Evolutionary conservation across 2,113 vertebrate species (phyloP), one percentile per base, ranked within the genome.

Genomic region (Hippocampus comes): DNA sequence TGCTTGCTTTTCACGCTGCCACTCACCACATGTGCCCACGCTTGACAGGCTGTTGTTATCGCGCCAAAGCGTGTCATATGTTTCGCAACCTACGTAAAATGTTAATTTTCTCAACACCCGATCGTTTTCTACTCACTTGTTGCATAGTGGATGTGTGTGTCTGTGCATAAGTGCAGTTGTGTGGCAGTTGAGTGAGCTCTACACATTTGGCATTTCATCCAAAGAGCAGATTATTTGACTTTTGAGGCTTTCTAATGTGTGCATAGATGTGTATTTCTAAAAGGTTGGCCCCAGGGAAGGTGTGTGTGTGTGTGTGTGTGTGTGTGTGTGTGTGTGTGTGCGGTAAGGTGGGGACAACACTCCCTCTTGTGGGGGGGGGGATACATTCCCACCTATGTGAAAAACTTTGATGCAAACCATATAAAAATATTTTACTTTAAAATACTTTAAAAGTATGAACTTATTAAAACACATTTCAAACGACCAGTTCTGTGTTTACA

Each of bases 41-140:
- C 42, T 48, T 66, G 64, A 48, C n/a, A 66, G 41, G 2, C 64
- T 27, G 23, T 66, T 48, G 48, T 66, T 66, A 66, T 66, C 42
- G 10, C 23, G 14, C 64, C 43, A 25, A 48, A 18, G 42, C 12
- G 9, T 18, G n/a, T 48, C 64, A 66, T 48, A 66, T 48, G 41
- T 48, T 66, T 66, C 25, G 7, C 43, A 48, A 43, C 64, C 64
- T 66, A 48, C n/a, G 42, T 66, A 10, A 66, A 66, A 48, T 48
- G 42, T 46, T 66, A 46, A 48, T 46, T n/a, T 3, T 25, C 6
- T 17, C 43, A 66, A 66, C 42, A 66, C 23, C 64, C 64, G 8
- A 27, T 66, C n/a, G 15, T 66, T 66, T 66, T 66, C 42, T 18
- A 48, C 64, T 66, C 42, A 66, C 42, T 48, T 66, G 64, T 43